These are phyloP conservation scores for Scaptomyza caliginosa DNA, from an alignment of 2,888 invertebrate species.

Conservation along the genomic window DNA sequence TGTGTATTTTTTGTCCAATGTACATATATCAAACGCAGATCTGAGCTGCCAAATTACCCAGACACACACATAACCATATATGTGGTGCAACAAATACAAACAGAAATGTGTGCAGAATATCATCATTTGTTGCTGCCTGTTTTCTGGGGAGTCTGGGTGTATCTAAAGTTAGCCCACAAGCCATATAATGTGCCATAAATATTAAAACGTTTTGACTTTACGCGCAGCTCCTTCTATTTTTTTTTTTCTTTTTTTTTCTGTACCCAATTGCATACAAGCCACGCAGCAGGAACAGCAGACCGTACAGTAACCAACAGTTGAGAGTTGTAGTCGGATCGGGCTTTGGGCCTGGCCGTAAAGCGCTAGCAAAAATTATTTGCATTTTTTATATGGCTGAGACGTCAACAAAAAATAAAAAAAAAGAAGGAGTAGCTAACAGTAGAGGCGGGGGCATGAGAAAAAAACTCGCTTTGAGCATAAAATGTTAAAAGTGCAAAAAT, in stretches of 20 bases:
- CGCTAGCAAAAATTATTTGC: conserved; percentile 76
- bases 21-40: conserved; percentile 68
- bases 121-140: conserved; percentile 42
- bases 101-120: conserved; percentile 51
- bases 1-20: conserved; percentile 42
- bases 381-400: conserved; percentile 71
- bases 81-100: conserved; percentile 10
- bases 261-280: conserved; percentile 38
- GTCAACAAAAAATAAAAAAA: conserved; percentile 49
- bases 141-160: neutral
- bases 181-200: conserved; percentile 79
- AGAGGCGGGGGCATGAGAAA: conserved; percentile 12
- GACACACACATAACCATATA: conserved; percentile 17
- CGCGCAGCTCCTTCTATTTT: conserved; percentile 54
- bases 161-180: conserved; percentile 72
- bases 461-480: conserved; percentile 66
- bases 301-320: conserved; percentile 4
- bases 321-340: conserved; percentile 16
- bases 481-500: conserved; percentile 76
- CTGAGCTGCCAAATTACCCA: conserved; percentile 63
- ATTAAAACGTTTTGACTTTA: conserved; percentile 78
- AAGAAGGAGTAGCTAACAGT: conserved; percentile 8
- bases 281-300: neutral
- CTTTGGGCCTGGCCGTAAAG: conserved; percentile 47
- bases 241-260: neutral